These are phyloP conservation scores for Pelvicachromis taeniatus DNA, from an alignment of 2,113 vertebrate species.

Conservation along the genomic window DNA sequence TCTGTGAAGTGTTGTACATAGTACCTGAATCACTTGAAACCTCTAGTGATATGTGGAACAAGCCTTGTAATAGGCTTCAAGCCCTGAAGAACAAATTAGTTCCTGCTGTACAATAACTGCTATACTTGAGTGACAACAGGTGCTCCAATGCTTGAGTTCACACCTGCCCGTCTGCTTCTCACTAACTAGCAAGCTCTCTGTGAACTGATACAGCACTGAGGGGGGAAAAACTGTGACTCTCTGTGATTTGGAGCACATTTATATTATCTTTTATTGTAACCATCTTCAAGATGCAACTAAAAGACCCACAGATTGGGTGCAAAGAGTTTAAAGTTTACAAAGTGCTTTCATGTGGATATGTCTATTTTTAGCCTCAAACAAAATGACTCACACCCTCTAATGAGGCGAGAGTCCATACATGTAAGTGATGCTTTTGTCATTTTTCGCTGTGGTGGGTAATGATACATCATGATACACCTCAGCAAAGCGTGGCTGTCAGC, in stretches of 20 bases:
- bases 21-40: background rate
- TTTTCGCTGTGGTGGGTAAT: background rate
- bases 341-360: background rate
- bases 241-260: background rate
- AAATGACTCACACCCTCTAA: conserved; percentile 25
- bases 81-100: conserved; percentile 19
- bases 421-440: background rate
- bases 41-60: background rate
- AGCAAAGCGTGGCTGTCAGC: background rate
- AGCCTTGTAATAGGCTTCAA: background rate
- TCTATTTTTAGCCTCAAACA: conserved; percentile 31
- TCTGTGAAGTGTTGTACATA: background rate
- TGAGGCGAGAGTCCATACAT: background rate
- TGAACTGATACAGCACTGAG: background rate
- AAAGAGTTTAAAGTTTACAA: background rate
- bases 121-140: conserved; percentile 19
- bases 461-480: background rate
- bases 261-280: background rate
- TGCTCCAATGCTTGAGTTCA: background rate
- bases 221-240: background rate
- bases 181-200: background rate
- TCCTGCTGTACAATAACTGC: conserved; percentile 23
- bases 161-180: background rate
- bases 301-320: background rate
- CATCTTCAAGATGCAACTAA: background rate